Evolutionary conservation across 2,888 invertebrate genomes (phyloP).

Genomic region (Deilephila elpenor): DNA sequence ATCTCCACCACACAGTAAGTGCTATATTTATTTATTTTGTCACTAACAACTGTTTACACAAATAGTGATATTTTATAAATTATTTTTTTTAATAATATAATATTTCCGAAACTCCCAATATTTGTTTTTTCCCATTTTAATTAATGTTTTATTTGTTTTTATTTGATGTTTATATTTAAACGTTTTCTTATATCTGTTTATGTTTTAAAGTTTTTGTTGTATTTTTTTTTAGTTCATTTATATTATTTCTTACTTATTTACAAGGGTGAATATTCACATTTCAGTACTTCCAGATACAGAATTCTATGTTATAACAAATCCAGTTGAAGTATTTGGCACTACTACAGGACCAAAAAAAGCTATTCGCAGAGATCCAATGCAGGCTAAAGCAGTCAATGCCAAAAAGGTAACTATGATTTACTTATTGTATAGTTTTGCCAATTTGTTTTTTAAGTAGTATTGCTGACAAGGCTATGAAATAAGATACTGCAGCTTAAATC

Average conservation of each 20-base stretch:
- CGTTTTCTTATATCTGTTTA: too few relatives aligned
- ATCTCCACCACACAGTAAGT: conserved; percentile 79
- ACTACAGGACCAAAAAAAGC: conserved; percentile 74
- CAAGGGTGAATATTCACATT: conserved; percentile 27
- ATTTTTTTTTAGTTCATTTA: too few relatives aligned
- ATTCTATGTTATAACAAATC: conserved; percentile 93
- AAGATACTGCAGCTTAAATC: too few relatives aligned
- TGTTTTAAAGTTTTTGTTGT: too few relatives aligned
- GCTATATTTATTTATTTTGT: conserved; percentile 44
- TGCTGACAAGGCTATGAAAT: too few relatives aligned
- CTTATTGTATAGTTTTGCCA: conserved; percentile 1
- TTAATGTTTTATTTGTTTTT: too few relatives aligned
- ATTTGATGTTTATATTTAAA: too few relatives aligned
- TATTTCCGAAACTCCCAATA: not conserved
- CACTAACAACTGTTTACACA: too few relatives aligned
- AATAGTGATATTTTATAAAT: too few relatives aligned
- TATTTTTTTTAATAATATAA: too few relatives aligned
- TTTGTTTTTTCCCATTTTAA: not conserved
- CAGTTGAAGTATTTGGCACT: conserved; percentile 90
- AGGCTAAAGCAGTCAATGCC: conserved; percentile 86
- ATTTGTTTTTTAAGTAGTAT: too few relatives aligned
- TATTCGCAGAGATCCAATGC: conserved; percentile 80
- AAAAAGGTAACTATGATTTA: conserved; percentile 81
- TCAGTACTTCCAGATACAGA: conserved; percentile 72
- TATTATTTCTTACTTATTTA: not conserved